These are phyloP conservation scores for Leptopterna dolabrata DNA, from an alignment of 2,888 invertebrate genomes.

Conservation along the genomic window DNA sequence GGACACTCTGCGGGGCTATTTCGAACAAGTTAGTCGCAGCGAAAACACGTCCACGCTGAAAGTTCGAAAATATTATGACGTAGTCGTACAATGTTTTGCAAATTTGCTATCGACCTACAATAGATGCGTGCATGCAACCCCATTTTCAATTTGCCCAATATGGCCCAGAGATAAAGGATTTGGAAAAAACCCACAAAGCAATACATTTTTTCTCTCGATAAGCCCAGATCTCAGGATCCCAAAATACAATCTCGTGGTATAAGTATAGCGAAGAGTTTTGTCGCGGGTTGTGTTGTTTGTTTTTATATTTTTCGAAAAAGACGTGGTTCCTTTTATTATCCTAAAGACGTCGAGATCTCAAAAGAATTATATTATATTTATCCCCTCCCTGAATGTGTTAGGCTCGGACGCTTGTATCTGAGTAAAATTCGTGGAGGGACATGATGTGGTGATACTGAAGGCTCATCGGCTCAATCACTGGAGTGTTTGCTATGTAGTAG, in stretches of 20 bases:
- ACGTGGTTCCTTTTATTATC: background rate
- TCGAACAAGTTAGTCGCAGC: too few species aligned
- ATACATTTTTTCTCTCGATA: background rate
- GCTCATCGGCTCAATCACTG: background rate
- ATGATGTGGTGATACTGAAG: background rate
- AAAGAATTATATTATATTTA: background rate
- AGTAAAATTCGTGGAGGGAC: background rate
- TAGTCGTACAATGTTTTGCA: too few species aligned
- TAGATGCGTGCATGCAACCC: too few species aligned
- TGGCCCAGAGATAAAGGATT: too few species aligned
- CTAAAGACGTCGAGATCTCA: slow-evolving; percentile 3
- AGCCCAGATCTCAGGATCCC: background rate
- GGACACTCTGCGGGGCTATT: too few species aligned
- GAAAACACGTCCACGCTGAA: too few species aligned
- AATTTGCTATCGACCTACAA: too few species aligned
- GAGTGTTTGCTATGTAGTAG: too few species aligned
- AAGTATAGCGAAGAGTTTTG: background rate
- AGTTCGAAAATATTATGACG: too few species aligned
- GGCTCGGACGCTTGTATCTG: background rate
- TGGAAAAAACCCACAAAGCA: too few species aligned
- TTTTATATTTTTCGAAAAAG: background rate
- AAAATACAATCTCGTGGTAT: background rate
- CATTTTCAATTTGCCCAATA: too few species aligned
- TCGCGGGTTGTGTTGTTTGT: background rate
- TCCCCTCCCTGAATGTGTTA: background rate